Percentiles rank a stretch among this genome's conserved stretches.
phyloP scores from a whole-genome alignment of 2,888 invertebrate genomes.

The Ormyrus pomaceus region DNA sequence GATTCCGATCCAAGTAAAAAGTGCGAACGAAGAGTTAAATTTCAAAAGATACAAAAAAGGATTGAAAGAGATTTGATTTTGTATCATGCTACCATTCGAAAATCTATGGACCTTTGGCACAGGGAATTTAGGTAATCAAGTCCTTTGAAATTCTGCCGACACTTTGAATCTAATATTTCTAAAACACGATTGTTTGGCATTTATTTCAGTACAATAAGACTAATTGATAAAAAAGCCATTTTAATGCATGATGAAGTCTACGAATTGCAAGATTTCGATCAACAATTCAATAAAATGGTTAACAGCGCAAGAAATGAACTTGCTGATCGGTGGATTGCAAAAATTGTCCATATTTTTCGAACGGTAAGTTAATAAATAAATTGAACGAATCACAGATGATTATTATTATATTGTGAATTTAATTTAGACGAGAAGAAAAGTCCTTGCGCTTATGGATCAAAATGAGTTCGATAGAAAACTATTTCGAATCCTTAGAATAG shows the following conservation, averaged over 20 bases:
- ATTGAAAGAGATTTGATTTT: constrained; percentile 82
- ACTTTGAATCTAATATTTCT: constrained; percentile 16
- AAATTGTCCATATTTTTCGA: constrained; percentile 80
- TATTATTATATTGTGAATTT: neutral
- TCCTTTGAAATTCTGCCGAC: neutral
- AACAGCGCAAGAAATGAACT: constrained; percentile 83
- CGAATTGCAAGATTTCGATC: constrained; percentile 82
- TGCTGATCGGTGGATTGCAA: constrained; percentile 81
- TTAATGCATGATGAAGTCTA: constrained; percentile 81
- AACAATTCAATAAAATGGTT: constrained; percentile 79
- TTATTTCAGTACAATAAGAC: constrained; percentile 78
- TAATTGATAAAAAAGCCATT: constrained; percentile 80
- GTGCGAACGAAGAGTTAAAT: neutral
- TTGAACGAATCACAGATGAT: neutral
- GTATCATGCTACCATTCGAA: constrained; percentile 89
- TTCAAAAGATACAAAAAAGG: constrained; percentile 66
- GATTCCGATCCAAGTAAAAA: neutral
- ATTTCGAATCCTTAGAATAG: constrained; percentile 88
- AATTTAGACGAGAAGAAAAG: constrained; percentile 81
- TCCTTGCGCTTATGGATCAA: constrained; percentile 81
- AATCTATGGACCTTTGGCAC: constrained; percentile 89
- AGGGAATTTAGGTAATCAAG: constrained; percentile 82
- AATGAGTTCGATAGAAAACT: constrained; percentile 83
- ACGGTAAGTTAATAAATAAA: constrained; percentile 73
- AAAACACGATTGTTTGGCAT: neutral